These are phyloP conservation scores for Calephelis virginiensis DNA, from an alignment of 1,140 invertebrate species.

Conservation along the genomic window DNA sequence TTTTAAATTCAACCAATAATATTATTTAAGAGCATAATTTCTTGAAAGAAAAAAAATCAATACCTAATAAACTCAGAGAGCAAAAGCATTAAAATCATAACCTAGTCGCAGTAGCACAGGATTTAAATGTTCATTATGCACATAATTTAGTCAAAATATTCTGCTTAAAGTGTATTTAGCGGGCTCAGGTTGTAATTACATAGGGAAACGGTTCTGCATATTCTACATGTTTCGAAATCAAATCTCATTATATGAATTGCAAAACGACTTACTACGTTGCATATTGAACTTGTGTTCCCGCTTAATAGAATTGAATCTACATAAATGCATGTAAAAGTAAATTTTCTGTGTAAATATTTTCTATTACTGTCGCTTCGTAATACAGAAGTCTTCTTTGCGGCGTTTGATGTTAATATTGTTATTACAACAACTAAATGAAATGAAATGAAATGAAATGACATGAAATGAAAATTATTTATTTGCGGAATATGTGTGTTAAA, in stretches of 20 bases:
- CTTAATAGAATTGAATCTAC: constrained; percentile 34
- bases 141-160: constrained; percentile 17
- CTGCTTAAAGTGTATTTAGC: constrained; percentile 3
- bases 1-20: background rate
- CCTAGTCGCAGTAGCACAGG: background rate
- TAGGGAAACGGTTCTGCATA: constrained; percentile 28
- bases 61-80: background rate
- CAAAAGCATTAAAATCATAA: background rate
- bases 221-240: constrained; percentile 33
- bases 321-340: constrained; percentile 32
- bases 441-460: no score
- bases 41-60: background rate
- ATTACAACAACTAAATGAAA: no score
- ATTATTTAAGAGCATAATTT: background rate
- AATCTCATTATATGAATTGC: constrained; percentile 36
- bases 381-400: background rate
- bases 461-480: no score
- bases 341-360: constrained; percentile 16
- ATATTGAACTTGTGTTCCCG: constrained; percentile 34
- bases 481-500: no score
- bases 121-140: constrained; percentile 3
- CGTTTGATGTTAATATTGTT: no score
- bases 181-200: constrained; percentile 18
- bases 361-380: background rate
- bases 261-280: constrained; percentile 32